Percentiles rank a stretch among this genome's conserved stretches.
Evolutionary conservation across 2,113 vertebrate genomes (phyloP).

Genomic region (Saccopteryx bilineata): DNA sequence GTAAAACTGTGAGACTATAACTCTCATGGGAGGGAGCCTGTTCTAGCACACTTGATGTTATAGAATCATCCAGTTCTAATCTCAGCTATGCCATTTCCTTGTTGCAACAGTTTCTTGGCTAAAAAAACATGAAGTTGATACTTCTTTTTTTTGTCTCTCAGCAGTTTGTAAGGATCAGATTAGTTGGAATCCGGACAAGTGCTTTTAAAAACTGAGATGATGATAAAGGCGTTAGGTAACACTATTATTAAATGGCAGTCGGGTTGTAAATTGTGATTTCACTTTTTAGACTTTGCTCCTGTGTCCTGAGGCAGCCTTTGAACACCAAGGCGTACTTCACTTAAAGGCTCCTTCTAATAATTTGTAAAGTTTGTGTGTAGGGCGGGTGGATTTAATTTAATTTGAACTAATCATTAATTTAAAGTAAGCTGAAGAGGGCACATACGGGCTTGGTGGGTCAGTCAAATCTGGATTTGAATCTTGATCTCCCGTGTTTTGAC

Average conservation of each 20-base stretch:
- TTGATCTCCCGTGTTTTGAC: not conserved
- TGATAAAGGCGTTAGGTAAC: not conserved
- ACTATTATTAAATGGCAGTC: not conserved
- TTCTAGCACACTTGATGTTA: not conserved
- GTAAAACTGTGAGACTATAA: not conserved
- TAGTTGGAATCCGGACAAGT: not conserved
- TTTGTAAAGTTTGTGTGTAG: not conserved
- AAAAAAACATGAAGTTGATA: not conserved
- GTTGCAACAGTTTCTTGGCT: not conserved
- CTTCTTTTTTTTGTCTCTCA: not conserved
- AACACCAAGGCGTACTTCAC: not conserved
- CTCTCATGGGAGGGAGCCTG: not conserved
- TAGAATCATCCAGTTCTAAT: not conserved
- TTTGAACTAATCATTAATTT: conserved; percentile 8
- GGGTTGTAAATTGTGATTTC: not conserved
- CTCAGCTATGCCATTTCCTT: not conserved
- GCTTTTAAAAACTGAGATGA: conserved; percentile 13
- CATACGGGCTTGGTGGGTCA: not conserved
- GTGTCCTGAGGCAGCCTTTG: not conserved
- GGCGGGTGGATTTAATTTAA: not conserved
- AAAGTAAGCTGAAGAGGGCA: not conserved
- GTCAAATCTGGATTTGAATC: conserved; percentile 5
- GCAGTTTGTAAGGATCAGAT: not conserved
- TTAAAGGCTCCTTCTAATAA: not conserved
- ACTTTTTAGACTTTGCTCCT: conserved; percentile 13